Base-by-base conservation (phyloP, 2,888 invertebrate species). In the Hydriomena furcata region DNA sequence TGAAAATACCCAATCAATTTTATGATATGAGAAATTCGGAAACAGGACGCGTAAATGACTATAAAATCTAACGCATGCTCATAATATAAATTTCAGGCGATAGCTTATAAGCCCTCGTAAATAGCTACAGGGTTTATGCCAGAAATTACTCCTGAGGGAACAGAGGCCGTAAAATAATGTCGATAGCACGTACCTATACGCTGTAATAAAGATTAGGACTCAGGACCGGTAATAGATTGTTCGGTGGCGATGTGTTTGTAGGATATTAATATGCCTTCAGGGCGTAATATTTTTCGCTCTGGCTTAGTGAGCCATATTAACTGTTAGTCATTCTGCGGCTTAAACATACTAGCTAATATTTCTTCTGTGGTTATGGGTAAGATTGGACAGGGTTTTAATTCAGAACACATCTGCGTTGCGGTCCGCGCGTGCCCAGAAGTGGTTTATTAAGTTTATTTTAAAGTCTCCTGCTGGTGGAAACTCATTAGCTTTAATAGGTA, bases 61-160 rank as follows among this genome's bases (percentile, higher is more conserved):
- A 61, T 65, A 63, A 65, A 63, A 65, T 63, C 63, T 60, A 55
- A 61, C 53, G 58, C 61, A 54, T 50, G 53, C 59, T 65, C 62
- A 61, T 71, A 68, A 68, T 68, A 79, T 81, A 82, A 82, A 81
- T 76, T n/a, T 79, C 73, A 67, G 60, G 75, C 67, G 79, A 84
- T 84, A 82, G 76, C 82, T 79, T 76, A 69, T 76, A 73, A 79
- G 77, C 74, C 71, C 67, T 77, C 78, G 74, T 81, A 80, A 81
- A 82, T 79, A 79, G 71, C 67, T 68, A 63, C 63, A 71, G 68
- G 75, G 71, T 72, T 60, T 75, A 70, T 72, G 71, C 66, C 71
- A 76, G 75, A 81, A 76, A 81, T 80, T 77, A 77, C 73, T 65
- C 82, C 73, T 73, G 43, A 60, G 75, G 78, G 82, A 68, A 67